Evolutionary conservation across 2,113 vertebrate genomes (phyloP), one percentile per base, ranked within the genome.

Genomic region (Anoura caudifer): DNA sequence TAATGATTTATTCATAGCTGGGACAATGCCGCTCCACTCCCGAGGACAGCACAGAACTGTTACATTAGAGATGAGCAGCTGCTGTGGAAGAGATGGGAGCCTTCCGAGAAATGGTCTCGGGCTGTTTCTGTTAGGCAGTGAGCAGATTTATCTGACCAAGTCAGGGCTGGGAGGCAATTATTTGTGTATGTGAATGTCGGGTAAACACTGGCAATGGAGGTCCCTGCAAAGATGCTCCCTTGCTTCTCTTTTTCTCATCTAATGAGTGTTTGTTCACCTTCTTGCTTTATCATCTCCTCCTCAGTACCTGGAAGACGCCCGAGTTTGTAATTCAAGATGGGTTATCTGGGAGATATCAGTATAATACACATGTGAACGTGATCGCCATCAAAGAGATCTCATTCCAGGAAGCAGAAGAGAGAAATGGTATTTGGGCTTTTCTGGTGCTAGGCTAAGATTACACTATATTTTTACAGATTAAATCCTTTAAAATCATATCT

Each of bases 1-100:
- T 95, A 97, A 98, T 98, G 98, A 98, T 98, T 98, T 98, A 98
- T 98, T 98, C 98, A 98, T 98, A 97, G 96, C 96, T 95, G 97
- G 98, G 98, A 98, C 98, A 98, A 98, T 98, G 97, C 56, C 0
- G 33, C 96, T 95, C 4, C 8, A 79, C 96, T 97, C 97, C 8
- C 70, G 97, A 98, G 96, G 98, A 98, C 98, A 97, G 97, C 96
- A 82, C 54, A 91, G 98, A 97, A 72, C 94, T 96, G 96, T 96
- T 97, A 94, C 92, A 97, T 97, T 98, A 97, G 97, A 98, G 97
- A 97, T 89, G 98, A 98, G 96, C 94, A 97, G 98, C 97, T 97
- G 98, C 96, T 97, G 88, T 77, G 96, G 82, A 50, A 97, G 93
- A 97, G 96, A 97, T 63, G 56, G 15, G 90, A 97, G 93, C 89